phyloP scores from a whole-genome alignment of 1,140 invertebrate species.

The Cylas formicarius region DNA sequence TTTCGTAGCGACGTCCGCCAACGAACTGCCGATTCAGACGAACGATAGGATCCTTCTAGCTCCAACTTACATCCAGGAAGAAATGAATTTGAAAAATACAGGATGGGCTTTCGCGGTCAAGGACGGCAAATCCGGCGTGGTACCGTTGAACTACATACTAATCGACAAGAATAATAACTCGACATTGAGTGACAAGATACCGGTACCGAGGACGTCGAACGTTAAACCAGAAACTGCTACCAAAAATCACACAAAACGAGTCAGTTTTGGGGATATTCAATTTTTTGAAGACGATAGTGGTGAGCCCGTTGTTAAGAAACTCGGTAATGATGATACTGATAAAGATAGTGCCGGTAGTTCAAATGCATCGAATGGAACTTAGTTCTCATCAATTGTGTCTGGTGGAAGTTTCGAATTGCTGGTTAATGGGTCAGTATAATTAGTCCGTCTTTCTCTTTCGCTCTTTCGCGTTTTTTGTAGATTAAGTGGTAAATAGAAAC shows the following conservation, averaged over 20 bases:
- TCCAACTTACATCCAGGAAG: slow-evolving; percentile 73
- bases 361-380: too few species aligned
- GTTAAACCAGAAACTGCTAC: slow-evolving; percentile 12
- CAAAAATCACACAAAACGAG: slow-evolving; percentile 33
- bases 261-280: slow-evolving; percentile 40
- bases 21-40: slow-evolving; percentile 69
- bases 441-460: too few species aligned
- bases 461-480: too few species aligned
- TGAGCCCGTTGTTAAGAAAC: too few species aligned
- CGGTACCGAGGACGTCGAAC: slow-evolving; percentile 18
- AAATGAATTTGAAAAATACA: slow-evolving; percentile 51
- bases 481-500: too few species aligned
- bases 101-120: slow-evolving; percentile 69
- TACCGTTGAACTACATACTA: slow-evolving; percentile 75
- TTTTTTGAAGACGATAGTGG: slow-evolving; percentile 35
- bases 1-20: slow-evolving; percentile 61
- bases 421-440: too few species aligned
- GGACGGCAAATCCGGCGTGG: slow-evolving; percentile 61
- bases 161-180: slow-evolving; percentile 25
- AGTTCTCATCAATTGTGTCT: too few species aligned
- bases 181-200: slow-evolving; percentile 5
- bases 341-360: too few species aligned
- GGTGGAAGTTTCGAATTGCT: too few species aligned
- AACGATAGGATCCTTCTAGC: slow-evolving; percentile 76
- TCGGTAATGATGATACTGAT: too few species aligned